Evolutionary conservation across 2,113 vertebrate species (phyloP).

Genomic region (Nestor notabilis): DNA sequence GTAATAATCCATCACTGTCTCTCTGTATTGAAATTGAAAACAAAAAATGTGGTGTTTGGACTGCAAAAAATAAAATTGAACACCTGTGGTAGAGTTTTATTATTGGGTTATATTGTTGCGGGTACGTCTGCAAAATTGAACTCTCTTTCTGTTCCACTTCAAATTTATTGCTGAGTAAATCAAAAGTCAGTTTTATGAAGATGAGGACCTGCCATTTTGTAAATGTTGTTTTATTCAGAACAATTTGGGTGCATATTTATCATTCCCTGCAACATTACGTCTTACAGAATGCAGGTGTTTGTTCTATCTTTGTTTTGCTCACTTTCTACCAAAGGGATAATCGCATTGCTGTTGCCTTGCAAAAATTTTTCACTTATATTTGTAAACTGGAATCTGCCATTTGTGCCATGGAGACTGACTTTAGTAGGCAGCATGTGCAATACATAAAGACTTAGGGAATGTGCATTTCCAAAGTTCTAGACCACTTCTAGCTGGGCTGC

Average conservation of each 20-base stretch:
- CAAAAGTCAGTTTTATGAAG: background rate
- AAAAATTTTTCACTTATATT: background rate
- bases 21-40: constrained; percentile 13
- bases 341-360: background rate
- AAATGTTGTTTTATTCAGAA: background rate
- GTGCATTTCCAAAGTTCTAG: background rate
- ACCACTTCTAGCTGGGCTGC: background rate
- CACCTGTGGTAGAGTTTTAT: background rate
- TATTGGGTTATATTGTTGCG: background rate
- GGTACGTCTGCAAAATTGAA: background rate
- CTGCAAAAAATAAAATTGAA: background rate
- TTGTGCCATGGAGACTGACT: background rate
- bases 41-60: background rate
- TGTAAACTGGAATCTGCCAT: background rate
- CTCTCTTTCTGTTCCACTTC: background rate
- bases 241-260: background rate
- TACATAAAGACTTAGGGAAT: background rate
- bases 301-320: background rate
- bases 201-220: background rate
- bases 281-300: background rate
- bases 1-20: constrained; percentile 43
- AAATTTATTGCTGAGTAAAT: background rate
- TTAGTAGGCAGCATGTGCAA: background rate
- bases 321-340: background rate
- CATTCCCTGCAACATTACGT: background rate